Evolutionary conservation across 2,888 invertebrate genomes (phyloP).

Genomic region (Troides helena): DNA sequence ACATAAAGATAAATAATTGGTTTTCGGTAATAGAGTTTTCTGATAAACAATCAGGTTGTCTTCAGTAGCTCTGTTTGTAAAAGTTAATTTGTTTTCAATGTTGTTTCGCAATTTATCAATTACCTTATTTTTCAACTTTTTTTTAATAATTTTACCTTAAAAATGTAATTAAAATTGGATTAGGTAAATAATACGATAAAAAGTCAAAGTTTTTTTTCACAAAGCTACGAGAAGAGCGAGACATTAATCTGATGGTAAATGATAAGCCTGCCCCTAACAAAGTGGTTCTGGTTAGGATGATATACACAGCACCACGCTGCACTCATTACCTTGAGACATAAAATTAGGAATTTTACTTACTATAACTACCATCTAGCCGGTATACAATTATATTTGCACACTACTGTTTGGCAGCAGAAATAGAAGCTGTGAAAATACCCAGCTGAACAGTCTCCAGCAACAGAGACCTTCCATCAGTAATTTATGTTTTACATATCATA

Average conservation of each 20-base stretch:
- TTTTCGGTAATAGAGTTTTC: background rate
- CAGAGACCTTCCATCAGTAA: background rate
- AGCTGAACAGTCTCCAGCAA: too few relatives aligned
- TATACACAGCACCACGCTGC: too few relatives aligned
- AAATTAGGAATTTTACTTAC: too few relatives aligned
- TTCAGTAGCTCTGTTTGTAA: background rate
- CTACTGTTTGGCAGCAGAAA: too few relatives aligned
- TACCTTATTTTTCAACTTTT: constrained; percentile 42
- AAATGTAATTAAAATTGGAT: background rate
- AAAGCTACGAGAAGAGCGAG: too few relatives aligned
- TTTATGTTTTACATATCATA: constrained; percentile 33
- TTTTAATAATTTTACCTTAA: constrained; percentile 57
- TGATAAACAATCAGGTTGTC: background rate
- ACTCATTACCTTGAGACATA: too few relatives aligned
- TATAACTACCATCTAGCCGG: too few relatives aligned
- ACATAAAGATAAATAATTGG: background rate
- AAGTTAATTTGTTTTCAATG: constrained; percentile 22
- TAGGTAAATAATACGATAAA: background rate
- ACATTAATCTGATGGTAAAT: too few relatives aligned
- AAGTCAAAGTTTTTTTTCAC: background rate
- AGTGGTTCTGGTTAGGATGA: too few relatives aligned
- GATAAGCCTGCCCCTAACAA: too few relatives aligned
- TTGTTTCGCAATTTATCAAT: constrained; percentile 1
- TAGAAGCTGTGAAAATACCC: too few relatives aligned
- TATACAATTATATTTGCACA: too few relatives aligned